Evolutionary conservation across 2,113 vertebrate genomes (phyloP), one percentile per base, ranked within the genome.

Genomic region (Chamaetylas fuelleborni): DNA sequence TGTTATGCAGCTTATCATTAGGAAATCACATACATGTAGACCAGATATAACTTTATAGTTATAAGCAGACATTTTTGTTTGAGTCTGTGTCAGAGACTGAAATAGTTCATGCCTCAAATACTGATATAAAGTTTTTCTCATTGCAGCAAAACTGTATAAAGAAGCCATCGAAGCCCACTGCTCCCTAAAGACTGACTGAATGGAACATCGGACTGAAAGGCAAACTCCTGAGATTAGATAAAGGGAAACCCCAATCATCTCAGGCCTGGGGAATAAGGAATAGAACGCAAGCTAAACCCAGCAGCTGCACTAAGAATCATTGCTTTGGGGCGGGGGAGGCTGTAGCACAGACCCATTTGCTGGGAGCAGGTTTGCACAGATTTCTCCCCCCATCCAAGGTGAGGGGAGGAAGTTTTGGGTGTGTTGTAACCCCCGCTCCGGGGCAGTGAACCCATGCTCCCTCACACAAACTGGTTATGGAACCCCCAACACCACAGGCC

Each of bases 121-220:
- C 23, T 24, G 36, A 34, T 29, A 51, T 3, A 24, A 60, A 10
- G 8, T 34, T 61, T 51, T 71, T 28, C 25, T 61, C 15, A 71
- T 33, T 33, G 47, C 16, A 51, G 8, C 19, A 42, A 31, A 60
- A 61, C 25, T 24, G 25, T 31, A 43, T 29, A 34, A 50, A 51
- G 19, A 6, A 42, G 12, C 9, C 10, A 12, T 34, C 0, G 0
- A 70, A 70, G 19, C 19, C 36, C 45, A 51, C 5, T 0, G 0
- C 8, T 82, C 19, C 19, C 54, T 34, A 24, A 42, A 19, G 25
- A 43, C 19, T 16, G 10, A 19, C 45, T 43, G 8, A 61, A 15
- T 34, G 8, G 15, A 70, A 69, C 6, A 50, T 81, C 8, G 12
- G 34, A n/a, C 29, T 58, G 18, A n/a, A 69, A 50, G 43, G 42